Evolutionary conservation across 1,140 invertebrate species (phyloP).

Genomic region (Grapholita molesta): DNA sequence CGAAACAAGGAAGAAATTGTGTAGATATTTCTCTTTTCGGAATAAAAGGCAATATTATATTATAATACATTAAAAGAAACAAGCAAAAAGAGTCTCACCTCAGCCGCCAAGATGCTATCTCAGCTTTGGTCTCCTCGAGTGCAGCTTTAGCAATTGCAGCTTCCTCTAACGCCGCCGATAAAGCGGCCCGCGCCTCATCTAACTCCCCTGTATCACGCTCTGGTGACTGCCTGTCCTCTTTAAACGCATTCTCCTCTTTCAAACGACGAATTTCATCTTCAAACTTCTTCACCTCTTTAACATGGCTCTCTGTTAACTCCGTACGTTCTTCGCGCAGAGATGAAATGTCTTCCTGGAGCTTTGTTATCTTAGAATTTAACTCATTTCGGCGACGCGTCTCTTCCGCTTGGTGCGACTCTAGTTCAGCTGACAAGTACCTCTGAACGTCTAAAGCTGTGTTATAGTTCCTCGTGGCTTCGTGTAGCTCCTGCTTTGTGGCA

Average conservation of each 20-base stretch:
- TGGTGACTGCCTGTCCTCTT: slow-evolving; percentile 39
- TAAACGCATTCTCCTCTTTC: slow-evolving; percentile 49
- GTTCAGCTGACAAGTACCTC: slow-evolving; percentile 62
- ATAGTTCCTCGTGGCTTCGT: slow-evolving; percentile 61
- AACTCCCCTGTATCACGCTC: slow-evolving; percentile 55
- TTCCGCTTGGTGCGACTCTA: slow-evolving; percentile 65
- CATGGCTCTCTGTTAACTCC: slow-evolving; percentile 43
- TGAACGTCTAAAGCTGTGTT: slow-evolving; percentile 71
- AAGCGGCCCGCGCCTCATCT: slow-evolving; percentile 48
- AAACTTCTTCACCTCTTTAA: slow-evolving; percentile 48
- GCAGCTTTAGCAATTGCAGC: slow-evolving; percentile 42
- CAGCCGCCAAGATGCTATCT: slow-evolving; percentile 49
- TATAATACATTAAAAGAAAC: too few species aligned
- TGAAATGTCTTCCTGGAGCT: slow-evolving; percentile 63
- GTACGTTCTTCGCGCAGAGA: slow-evolving; percentile 47
- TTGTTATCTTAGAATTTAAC: slow-evolving; percentile 42
- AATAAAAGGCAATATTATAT: too few species aligned
- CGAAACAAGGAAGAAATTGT: too few species aligned
- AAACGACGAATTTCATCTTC: slow-evolving; percentile 52
- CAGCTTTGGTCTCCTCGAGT: slow-evolving; percentile 47
- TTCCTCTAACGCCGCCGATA: slow-evolving; percentile 42
- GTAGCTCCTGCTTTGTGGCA: slow-evolving; percentile 65
- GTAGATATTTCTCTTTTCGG: too few species aligned
- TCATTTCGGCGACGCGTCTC: slow-evolving; percentile 51
- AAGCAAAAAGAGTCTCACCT: slow-evolving; percentile 20